Evolutionary conservation across 2,888 invertebrate genomes (phyloP).

Genomic region (Deilephila elpenor): DNA sequence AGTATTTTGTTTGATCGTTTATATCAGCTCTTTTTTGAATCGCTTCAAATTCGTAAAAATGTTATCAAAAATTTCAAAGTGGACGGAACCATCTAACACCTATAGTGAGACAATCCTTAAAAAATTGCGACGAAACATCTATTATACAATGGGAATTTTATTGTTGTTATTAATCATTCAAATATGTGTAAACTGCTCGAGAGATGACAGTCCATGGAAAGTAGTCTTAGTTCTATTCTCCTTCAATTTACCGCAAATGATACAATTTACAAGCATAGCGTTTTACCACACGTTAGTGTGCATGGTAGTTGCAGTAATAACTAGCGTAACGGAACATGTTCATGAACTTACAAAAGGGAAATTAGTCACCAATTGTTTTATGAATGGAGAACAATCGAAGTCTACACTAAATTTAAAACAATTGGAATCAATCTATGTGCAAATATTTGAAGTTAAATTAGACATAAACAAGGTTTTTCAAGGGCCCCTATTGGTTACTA

Average conservation of each 20-base stretch:
- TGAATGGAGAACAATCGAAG: constrained; percentile 48
- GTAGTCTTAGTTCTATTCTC: constrained; percentile 60
- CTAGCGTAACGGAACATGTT: constrained; percentile 51
- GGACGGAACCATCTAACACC: constrained; percentile 48
- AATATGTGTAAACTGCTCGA: constrained; percentile 58
- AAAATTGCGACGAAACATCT: constrained; percentile 53
- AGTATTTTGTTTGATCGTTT: constrained; percentile 54
- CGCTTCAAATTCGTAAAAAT: constrained; percentile 60
- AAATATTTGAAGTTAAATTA: constrained; percentile 58
- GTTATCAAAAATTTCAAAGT: constrained; percentile 58
- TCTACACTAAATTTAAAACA: constrained; percentile 52
- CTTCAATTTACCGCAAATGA: constrained; percentile 64
- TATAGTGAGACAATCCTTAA: constrained; percentile 48
- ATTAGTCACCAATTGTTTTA: constrained; percentile 38
- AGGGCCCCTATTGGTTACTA: constrained; percentile 61
- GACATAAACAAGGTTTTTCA: constrained; percentile 64
- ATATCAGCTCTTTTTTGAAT: constrained; percentile 57
- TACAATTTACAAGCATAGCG: constrained; percentile 61
- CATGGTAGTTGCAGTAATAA: constrained; percentile 56
- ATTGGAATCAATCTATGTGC: constrained; percentile 60
- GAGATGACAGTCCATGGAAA: constrained; percentile 63
- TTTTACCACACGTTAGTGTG: constrained; percentile 63
- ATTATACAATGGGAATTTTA: constrained; percentile 46
- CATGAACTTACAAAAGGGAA: constrained; percentile 38
- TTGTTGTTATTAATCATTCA: constrained; percentile 50